Base-by-base conservation (phyloP, 2,888 invertebrate genomes). In the Tenthredo livida region DNA sequence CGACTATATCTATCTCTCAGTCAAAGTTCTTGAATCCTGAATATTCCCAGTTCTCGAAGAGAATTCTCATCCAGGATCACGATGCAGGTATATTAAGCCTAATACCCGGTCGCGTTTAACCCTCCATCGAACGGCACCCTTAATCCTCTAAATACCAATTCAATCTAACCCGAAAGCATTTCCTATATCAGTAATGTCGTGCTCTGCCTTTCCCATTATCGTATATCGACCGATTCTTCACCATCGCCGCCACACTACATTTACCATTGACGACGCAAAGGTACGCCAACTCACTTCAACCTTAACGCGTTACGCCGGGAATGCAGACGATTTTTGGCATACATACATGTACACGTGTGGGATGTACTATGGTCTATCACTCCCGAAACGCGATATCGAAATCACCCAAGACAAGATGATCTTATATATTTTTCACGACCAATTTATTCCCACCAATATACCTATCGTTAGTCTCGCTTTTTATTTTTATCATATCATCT, bases 161-260 rank as follows among this genome's bases (percentile, higher is more conserved):
- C 85, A 85, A 85, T 85, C 85, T 70, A 75, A 85, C 85, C 85
- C 85, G 73, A 84, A 75, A 84, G 83, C 85, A 85, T 85, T 85
- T 84, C 84, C 85, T 83, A 84, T 84, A 85, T 85, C 84, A 83
- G 84, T 85, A 85, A 85, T 84, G 85, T 58, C 84, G 75, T 85
- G 85, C 84, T 85, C 73, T 83, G 84, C 84, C 80, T 85, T 85
- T 85, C 85, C 85, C 85, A 85, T 85, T 85, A 85, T 80, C 85
- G 80, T 85, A 85, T 85, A 85, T 80, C 67, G 84, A 84, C 67
- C 84, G 82, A 70, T 85, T 72, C 82, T 84, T 75, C n/a, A n/a
- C 67, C 84, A 58, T 75, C 58, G 58, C 85, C 72, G 43, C 78
- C 73, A 84, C 84, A 72, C 82, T 82, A 85, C 85, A 85, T 85